Evolutionary conservation across 2,113 vertebrate species (phyloP).

Genomic region (Morone saxatilis): DNA sequence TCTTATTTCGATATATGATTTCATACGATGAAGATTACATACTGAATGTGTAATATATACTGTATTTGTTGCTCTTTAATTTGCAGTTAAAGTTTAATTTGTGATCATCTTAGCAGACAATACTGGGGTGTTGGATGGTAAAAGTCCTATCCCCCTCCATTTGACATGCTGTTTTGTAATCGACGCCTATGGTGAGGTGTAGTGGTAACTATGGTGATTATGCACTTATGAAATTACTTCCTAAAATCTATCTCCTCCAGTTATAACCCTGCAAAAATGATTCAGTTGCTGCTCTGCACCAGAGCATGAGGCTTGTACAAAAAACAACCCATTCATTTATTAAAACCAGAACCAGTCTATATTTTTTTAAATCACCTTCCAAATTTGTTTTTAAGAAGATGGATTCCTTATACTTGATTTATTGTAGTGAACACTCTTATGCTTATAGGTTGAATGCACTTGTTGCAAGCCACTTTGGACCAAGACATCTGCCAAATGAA

Average conservation of each 20-base stretch:
- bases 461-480: slow-evolving; percentile 7
- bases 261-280: slow-evolving; percentile 27
- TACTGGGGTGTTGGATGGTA: background rate
- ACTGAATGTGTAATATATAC: background rate
- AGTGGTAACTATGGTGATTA: slow-evolving; percentile 40
- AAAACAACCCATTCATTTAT: slow-evolving; percentile 24
- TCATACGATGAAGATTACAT: background rate
- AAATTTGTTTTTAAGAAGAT: slow-evolving; percentile 25
- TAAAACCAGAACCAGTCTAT: background rate
- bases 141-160: background rate
- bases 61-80: background rate
- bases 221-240: slow-evolving; percentile 40
- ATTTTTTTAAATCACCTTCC: background rate
- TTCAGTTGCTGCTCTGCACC: slow-evolving; percentile 14
- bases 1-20: background rate
- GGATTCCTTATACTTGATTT: slow-evolving; percentile 15
- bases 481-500: slow-evolving; percentile 39
- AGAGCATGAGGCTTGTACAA: background rate
- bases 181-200: slow-evolving; percentile 26
- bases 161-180: slow-evolving; percentile 36
- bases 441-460: slow-evolving; percentile 5
- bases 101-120: background rate
- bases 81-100: background rate
- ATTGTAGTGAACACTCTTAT: slow-evolving; percentile 22
- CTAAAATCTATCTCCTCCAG: slow-evolving; percentile 21